Evolutionary conservation across 2,113 vertebrate species (phyloP).

Genomic region (Ciconia stormi): DNA sequence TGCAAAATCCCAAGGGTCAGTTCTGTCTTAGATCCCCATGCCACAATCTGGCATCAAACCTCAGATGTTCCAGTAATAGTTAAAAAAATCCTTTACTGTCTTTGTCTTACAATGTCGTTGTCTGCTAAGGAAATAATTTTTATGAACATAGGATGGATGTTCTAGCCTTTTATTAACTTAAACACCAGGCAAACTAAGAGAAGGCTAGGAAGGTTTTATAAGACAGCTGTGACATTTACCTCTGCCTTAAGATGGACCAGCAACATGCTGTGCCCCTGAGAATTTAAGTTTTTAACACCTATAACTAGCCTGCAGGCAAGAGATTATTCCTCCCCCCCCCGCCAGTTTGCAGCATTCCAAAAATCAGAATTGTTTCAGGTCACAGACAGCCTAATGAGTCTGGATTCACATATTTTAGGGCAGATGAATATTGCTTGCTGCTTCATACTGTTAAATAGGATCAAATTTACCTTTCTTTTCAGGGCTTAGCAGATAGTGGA

Average conservation of each 20-base stretch:
- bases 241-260: not conserved
- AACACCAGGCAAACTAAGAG: not conserved
- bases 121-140: not conserved
- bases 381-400: not conserved
- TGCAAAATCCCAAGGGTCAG: not conserved
- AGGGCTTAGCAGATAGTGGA: not conserved
- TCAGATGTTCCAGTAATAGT: not conserved
- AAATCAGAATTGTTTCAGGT: slow-evolving; percentile 19
- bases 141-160: not conserved
- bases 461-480: slow-evolving; percentile 31
- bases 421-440: slow-evolving; percentile 1
- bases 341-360: not conserved
- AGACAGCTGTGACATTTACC: not conserved
- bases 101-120: not conserved
- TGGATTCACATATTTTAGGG: not conserved
- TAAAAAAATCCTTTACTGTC: not conserved
- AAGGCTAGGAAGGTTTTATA: not conserved
- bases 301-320: not conserved
- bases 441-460: slow-evolving; percentile 8
- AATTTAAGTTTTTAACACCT: not conserved
- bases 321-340: not conserved
- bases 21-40: not conserved
- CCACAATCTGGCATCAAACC: not conserved
- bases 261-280: not conserved
- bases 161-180: not conserved